These are phyloP conservation scores for Porites lutea DNA, from an alignment of 64 coral and sea anemone genomes.

Conservation along the genomic window DNA sequence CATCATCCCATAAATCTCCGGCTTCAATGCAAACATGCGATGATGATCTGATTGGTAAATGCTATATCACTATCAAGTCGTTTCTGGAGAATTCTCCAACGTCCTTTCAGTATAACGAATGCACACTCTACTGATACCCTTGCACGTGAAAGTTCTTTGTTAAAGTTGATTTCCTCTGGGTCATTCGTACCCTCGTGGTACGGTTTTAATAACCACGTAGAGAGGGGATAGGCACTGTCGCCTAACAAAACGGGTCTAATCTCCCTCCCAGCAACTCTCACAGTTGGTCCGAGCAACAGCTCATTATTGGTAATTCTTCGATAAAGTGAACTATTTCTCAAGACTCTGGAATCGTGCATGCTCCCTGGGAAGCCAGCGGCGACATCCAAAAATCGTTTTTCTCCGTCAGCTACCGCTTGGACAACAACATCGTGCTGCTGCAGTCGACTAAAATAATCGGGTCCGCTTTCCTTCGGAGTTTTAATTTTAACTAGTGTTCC, in stretches of 20 bases:
- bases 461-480: slow-evolving; percentile 12
- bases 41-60: slow-evolving; percentile 21
- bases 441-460: too few relatives aligned
- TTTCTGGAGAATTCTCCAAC: too few relatives aligned
- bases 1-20: neutral
- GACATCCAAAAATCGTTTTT: slow-evolving; percentile 35
- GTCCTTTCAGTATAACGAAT: too few relatives aligned
- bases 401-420: slow-evolving; percentile 33
- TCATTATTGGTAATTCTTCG: slow-evolving; percentile 33
- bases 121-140: too few relatives aligned
- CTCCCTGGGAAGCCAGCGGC: slow-evolving; percentile 39
- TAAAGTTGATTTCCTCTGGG: slow-evolving; percentile 38
- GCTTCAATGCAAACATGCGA: slow-evolving; percentile 63
- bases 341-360: slow-evolving; percentile 61
- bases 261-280: slow-evolving; percentile 10
- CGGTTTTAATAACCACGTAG: slow-evolving; percentile 59
- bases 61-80: too few relatives aligned
- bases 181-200: slow-evolving; percentile 54
- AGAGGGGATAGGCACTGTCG: neutral
- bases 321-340: slow-evolving; percentile 36
- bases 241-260: slow-evolving; percentile 48
- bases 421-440: neutral
- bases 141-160: neutral
- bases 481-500: slow-evolving; percentile 49
- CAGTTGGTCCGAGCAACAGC: slow-evolving; percentile 25